Evolutionary conservation across 2,113 vertebrate species (phyloP), one percentile per base, ranked within the genome.

Genomic region (Gallinago paraguaiae): DNA sequence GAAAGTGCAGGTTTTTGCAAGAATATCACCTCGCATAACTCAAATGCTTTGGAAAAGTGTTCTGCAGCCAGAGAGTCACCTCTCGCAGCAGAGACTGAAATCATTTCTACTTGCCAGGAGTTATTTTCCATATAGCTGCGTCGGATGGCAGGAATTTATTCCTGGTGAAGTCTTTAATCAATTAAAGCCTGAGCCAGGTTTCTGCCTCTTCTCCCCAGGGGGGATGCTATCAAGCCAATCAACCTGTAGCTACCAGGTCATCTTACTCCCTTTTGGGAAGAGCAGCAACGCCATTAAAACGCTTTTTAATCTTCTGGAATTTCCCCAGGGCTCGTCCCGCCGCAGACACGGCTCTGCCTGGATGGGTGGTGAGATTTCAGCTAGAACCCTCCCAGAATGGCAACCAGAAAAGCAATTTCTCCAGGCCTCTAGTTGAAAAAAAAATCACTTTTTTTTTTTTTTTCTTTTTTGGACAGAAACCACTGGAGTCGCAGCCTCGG

Each of bases 161-260:
- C 81, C 84, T 70, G 51, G 56, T 78, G 60, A 92, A 91, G 93
- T 39, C 96, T 95, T 92, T 94, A 92, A 96, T 96, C 96, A 74
- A 50, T 92, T 86, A 60, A 65, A 85, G 81, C 65, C 74, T 3
- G 2, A 64, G 81, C 86, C 41, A 65, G 61, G 23, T 65, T 90
- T 95, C 88, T 91, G 53, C 31, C 33, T 90, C 75, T 90, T 88
- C 31, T 80, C 82, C 91, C 93, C 8, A 4, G 33, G 25, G 41
- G 79, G 20, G 53, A 84, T 59, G 65, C 57, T 83, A 84, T 93
- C 77, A 86, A 86, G 86, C 93, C 77, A 92, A 93, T 88, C 93
- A 91, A 96, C 92, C 96, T 96, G 95, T 92, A 86, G 95, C 81
- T 65, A 93, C 70, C 90, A 89, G 92, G 93, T 95, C 95, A 96